These are phyloP conservation scores for Eutrigla gurnardus DNA, from an alignment of 2,797 vertebrate genomes.

Conservation along the genomic window DNA sequence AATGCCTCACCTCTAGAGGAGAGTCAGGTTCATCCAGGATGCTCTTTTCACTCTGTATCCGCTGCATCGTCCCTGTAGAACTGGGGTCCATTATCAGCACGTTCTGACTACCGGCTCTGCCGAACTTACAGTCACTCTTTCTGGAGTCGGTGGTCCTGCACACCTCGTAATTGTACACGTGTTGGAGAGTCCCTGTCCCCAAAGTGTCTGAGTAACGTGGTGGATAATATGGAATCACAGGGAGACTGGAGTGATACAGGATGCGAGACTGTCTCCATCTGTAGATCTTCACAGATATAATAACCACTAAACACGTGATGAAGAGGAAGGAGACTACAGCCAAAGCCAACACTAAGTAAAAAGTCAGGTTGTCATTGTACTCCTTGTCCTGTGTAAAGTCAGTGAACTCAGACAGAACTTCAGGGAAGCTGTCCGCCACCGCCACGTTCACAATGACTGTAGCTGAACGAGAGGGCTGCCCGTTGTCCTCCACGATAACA, in stretches of 20 bases:
- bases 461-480: constrained; percentile 43
- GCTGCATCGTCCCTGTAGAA: constrained; percentile 11
- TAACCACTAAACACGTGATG: constrained; percentile 43
- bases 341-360: constrained; percentile 47
- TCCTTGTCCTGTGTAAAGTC: constrained; percentile 14
- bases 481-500: constrained; percentile 53
- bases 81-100: constrained; percentile 25
- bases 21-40: constrained; percentile 1
- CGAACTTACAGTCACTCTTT: constrained; percentile 4
- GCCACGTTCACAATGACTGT: constrained; percentile 63
- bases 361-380: constrained; percentile 50
- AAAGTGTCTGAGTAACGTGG: constrained; percentile 33
- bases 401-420: constrained; percentile 41
- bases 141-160: constrained; percentile 20
- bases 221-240: constrained; percentile 31
- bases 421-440: constrained; percentile 46
- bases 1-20: neutral
- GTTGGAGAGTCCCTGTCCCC: constrained; percentile 21
- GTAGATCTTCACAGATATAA: constrained; percentile 25
- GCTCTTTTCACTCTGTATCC: constrained; percentile 4
- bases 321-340: constrained; percentile 53
- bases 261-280: constrained; percentile 39
- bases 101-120: constrained; percentile 29
- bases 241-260: constrained; percentile 31
- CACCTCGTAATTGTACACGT: constrained; percentile 25